These are phyloP conservation scores for Palloptera scutellata DNA, from an alignment of 2,888 invertebrate genomes.

Conservation along the genomic window DNA sequence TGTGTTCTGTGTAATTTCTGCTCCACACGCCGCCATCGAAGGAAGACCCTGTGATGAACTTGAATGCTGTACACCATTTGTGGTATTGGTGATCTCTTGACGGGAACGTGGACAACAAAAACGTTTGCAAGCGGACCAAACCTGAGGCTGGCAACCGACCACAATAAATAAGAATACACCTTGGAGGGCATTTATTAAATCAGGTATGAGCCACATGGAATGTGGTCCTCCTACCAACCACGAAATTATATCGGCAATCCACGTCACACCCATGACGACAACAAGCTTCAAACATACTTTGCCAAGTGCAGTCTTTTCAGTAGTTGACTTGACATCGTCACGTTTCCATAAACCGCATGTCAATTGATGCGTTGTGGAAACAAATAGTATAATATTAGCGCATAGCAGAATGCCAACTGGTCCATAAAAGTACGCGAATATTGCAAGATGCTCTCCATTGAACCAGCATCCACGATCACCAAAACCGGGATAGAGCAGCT, in stretches of 20 bases:
- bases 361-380: slow-evolving; percentile 82
- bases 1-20: slow-evolving; percentile 56
- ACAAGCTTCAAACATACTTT: slow-evolving; percentile 87
- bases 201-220: slow-evolving; percentile 84
- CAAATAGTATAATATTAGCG: slow-evolving; percentile 81
- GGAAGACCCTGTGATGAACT: slow-evolving; percentile 82
- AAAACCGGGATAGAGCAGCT: slow-evolving; percentile 78
- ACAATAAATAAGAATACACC: slow-evolving; percentile 90
- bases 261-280: slow-evolving; percentile 80
- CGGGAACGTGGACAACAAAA: slow-evolving; percentile 71
- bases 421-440: slow-evolving; percentile 84
- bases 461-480: slow-evolving; percentile 82
- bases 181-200: slow-evolving; percentile 85
- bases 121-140: slow-evolving; percentile 74
- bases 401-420: slow-evolving; percentile 81
- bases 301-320: slow-evolving; percentile 81
- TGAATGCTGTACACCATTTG: slow-evolving; percentile 75
- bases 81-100: slow-evolving; percentile 67
- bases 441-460: slow-evolving; percentile 77
- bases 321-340: slow-evolving; percentile 86
- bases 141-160: slow-evolving; percentile 88
- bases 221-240: slow-evolving; percentile 84
- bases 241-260: slow-evolving; percentile 84
- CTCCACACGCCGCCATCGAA: slow-evolving; percentile 69
- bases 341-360: slow-evolving; percentile 89